Evolutionary conservation across 2,888 invertebrate species (phyloP).

Genomic region (Crematogaster levior): DNA sequence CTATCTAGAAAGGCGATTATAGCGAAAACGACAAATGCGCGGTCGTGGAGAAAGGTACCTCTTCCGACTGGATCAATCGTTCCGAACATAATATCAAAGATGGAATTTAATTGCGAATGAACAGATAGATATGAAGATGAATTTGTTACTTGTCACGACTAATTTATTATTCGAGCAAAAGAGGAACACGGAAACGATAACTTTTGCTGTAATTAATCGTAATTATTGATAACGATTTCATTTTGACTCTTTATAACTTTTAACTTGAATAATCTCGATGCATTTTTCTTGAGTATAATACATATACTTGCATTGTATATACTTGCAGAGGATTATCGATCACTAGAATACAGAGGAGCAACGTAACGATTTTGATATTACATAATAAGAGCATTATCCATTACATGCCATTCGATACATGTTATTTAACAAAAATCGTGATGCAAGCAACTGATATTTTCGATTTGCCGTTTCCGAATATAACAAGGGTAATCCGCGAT

Average conservation of each 20-base stretch:
- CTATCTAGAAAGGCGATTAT: slow-evolving; percentile 56
- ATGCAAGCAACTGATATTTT: neutral
- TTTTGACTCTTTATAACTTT: neutral
- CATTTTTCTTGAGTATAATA: neutral
- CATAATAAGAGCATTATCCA: slow-evolving; percentile 1
- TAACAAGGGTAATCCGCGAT: slow-evolving; percentile 60
- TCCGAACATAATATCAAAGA: slow-evolving; percentile 40
- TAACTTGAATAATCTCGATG: slow-evolving; percentile 23
- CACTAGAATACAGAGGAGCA: neutral
- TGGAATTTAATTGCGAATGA: slow-evolving; percentile 62
- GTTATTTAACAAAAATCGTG: neutral
- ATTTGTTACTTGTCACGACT: slow-evolving; percentile 35
- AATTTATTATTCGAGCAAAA: slow-evolving; percentile 45
- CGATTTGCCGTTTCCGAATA: neutral
- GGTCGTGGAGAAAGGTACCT: slow-evolving; percentile 28
- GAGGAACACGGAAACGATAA: neutral
- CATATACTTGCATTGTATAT: neutral
- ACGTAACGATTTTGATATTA: neutral
- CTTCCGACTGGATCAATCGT: slow-evolving; percentile 56
- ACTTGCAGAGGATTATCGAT: slow-evolving; percentile 9
- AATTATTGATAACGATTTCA: slow-evolving; percentile 21
- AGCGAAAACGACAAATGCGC: slow-evolving; percentile 22
- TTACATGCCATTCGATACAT: neutral
- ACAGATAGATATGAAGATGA: slow-evolving; percentile 47
- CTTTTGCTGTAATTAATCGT: neutral